Percentiles rank a stretch among this genome's conserved stretches.
These are phyloP conservation scores for Scotopteryx bipunctaria DNA, from an alignment of 2,888 invertebrate genomes.

Conservation along the genomic window DNA sequence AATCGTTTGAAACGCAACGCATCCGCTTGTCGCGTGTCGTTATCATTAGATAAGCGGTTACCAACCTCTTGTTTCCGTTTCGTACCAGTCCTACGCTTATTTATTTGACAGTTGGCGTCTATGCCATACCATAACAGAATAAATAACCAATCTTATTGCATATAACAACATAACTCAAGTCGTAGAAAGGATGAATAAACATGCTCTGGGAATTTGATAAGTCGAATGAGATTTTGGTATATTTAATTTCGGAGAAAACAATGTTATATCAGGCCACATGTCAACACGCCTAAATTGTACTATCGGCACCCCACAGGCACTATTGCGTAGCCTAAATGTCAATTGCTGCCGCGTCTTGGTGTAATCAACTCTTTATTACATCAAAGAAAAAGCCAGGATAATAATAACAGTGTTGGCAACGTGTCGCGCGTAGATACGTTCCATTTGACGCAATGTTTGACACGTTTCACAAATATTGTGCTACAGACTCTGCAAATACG, in stretches of 20 bases:
- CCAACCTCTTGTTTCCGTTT: conserved; percentile 33
- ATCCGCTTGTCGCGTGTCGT: conserved; percentile 33
- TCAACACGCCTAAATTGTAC: conserved; percentile 50
- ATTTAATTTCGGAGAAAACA: conserved; percentile 27
- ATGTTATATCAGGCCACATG: conserved; percentile 39
- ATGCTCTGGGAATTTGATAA: conserved; percentile 27
- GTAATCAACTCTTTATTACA: conserved; percentile 79
- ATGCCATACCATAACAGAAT: conserved; percentile 21
- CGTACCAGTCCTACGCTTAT: conserved; percentile 30
- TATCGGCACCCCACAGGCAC: conserved; percentile 69
- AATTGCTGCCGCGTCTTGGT: conserved; percentile 59
- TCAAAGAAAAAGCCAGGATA: conserved; percentile 71
- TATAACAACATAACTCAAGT: conserved; percentile 27
- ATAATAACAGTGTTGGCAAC: conserved; percentile 69
- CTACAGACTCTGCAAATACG: conserved; percentile 75
- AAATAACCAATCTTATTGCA: conserved; percentile 28
- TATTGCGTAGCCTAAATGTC: conserved; percentile 55
- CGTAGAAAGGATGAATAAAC: conserved; percentile 22
- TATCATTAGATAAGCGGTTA: conserved; percentile 37
- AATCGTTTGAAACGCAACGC: conserved; percentile 29
- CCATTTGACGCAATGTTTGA: conserved; percentile 72
- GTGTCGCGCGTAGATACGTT: conserved; percentile 78
- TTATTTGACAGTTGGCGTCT: conserved; percentile 28
- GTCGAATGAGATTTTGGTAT: conserved; percentile 15
- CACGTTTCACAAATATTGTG: conserved; percentile 82